Conservation (phyloP, 2,888 invertebrate genomes). For the Chouioia cunea region DNA sequence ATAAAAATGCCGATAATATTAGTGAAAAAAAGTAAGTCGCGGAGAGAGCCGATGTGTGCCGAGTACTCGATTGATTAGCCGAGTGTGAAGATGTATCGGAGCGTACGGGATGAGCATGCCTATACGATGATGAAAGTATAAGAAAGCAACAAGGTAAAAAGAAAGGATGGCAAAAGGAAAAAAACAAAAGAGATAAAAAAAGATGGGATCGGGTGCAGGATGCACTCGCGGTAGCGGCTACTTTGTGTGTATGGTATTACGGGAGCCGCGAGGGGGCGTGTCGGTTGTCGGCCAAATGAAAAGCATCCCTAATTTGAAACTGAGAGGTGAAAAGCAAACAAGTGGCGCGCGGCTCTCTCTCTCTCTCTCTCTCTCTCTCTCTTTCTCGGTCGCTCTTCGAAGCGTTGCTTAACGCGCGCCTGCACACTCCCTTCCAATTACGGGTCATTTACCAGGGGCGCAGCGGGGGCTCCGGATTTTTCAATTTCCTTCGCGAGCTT, state of each 20-base stretch:
- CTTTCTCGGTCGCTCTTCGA: constrained; percentile 11
- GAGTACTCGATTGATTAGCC: too few species aligned
- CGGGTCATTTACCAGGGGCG: constrained; percentile 49
- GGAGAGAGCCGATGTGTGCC: too few species aligned
- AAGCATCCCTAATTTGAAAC: constrained; percentile 68
- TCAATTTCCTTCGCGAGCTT: constrained; percentile 37
- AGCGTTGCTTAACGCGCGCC: constrained; percentile 33
- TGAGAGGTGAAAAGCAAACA: constrained; percentile 65
- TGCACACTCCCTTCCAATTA: constrained; percentile 44
- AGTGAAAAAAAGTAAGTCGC: too few species aligned
- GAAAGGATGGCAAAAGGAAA: too few species aligned
- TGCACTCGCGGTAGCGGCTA: constrained; percentile 44
- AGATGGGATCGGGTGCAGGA: neutral
- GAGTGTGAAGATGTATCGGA: too few species aligned
- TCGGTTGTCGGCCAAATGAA: constrained; percentile 66
- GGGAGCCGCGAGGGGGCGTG: constrained; percentile 65
- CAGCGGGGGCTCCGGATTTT: constrained; percentile 48
- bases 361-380: constrained; percentile 26
- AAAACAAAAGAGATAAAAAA: neutral
- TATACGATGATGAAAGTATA: too few species aligned
- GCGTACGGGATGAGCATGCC: too few species aligned
- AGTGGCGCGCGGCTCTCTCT: constrained; percentile 53
- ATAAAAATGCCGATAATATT: too few species aligned
- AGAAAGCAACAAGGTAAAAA: too few species aligned
- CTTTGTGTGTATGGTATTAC: constrained; percentile 56